These are phyloP conservation scores for Seriola quinqueradiata DNA, from an alignment of 2,113 vertebrate species.

Conservation along the genomic window DNA sequence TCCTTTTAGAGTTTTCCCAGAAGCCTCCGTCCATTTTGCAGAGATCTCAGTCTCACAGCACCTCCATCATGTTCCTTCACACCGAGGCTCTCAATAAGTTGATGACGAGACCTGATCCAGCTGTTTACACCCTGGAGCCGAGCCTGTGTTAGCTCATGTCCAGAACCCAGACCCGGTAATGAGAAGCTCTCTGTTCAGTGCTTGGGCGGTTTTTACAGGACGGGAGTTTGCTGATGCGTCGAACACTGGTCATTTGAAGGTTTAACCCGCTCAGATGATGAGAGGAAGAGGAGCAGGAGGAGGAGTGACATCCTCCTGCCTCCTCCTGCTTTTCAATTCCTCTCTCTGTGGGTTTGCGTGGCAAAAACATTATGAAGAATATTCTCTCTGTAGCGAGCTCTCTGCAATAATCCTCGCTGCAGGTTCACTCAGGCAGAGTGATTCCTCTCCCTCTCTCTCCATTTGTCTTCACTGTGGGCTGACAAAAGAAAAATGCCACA, in stretches of 20 bases:
- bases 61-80: too few species aligned
- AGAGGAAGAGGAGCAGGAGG: conserved; percentile 39
- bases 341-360: conserved; percentile 42
- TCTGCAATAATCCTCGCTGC: conserved; percentile 22
- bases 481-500: conserved; percentile 49
- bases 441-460: conserved; percentile 48
- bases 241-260: background rate
- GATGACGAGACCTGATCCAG: too few species aligned
- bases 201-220: too few species aligned
- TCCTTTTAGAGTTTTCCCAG: too few species aligned
- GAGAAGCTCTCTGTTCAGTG: too few species aligned
- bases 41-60: too few species aligned
- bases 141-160: too few species aligned
- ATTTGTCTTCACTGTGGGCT: conserved; percentile 61
- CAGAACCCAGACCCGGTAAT: too few species aligned
- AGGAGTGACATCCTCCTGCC: conserved; percentile 33
- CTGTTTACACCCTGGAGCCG: too few species aligned
- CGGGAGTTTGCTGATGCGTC: too few species aligned
- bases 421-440: conserved; percentile 47
- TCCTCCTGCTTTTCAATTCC: conserved; percentile 55
- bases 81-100: too few species aligned
- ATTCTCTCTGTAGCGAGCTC: background rate
- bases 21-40: too few species aligned
- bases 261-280: conserved; percentile 27
- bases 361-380: conserved; percentile 32